These are phyloP conservation scores for Bruchidius siliquastri DNA, from an alignment of 2,888 invertebrate species.

Conservation along the genomic window DNA sequence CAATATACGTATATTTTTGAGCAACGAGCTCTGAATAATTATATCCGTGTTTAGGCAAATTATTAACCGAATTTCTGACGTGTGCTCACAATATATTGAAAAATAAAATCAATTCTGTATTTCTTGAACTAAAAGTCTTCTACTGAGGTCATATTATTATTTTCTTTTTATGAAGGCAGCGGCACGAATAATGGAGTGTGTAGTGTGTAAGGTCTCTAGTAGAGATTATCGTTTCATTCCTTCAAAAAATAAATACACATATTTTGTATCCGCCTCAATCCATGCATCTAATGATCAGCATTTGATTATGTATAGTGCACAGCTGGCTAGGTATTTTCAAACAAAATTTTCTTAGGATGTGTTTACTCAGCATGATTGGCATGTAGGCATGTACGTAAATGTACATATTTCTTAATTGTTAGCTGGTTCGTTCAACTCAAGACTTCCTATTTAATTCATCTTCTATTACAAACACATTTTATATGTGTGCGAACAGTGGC, in stretches of 20 bases:
- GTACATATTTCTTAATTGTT: conserved; percentile 15
- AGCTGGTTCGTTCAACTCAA: conserved; percentile 17
- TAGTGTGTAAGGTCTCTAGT: no score
- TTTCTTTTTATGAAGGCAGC: no score
- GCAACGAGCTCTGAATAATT: no score
- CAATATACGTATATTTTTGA: no score
- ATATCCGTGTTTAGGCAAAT: no score
- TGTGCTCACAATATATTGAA: no score
- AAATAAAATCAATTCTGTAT: no score
- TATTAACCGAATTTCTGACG: no score
- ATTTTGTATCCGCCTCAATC: neutral
- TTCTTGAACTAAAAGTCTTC: no score
- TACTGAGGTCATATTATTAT: no score
- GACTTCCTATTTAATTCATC: conserved; percentile 3
- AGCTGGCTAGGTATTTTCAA: neutral
- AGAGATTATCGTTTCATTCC: neutral
- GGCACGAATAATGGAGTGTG: no score
- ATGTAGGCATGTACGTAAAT: conserved; percentile 7
- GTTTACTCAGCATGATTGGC: conserved; percentile 7
- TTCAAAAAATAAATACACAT: neutral
- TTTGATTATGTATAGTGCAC: neutral
- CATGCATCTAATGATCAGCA: neutral
- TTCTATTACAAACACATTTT: neutral
- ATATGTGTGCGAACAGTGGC: neutral
- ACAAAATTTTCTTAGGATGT: neutral